Base-by-base conservation (phyloP, 2,888 invertebrate species). In the Notodonta ziczac region DNA sequence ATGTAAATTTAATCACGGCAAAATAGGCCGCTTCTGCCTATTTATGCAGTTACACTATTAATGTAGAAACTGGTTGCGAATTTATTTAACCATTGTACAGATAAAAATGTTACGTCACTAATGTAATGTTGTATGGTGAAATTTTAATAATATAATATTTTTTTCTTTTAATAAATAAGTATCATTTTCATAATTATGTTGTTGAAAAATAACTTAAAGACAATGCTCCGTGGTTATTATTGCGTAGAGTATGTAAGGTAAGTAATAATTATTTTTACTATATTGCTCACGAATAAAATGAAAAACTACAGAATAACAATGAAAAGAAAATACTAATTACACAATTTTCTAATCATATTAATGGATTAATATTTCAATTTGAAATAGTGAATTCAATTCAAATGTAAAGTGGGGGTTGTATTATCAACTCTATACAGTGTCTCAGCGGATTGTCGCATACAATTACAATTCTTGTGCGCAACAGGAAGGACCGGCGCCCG, bases 401-500 rank as follows among this genome's bases (percentile, higher is more conserved):
- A 14, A 50, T 50, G 14, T 14, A 16, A 16, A 14, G 10, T 4
- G 16, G 2, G 3, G 50, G n/a, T n/a, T n/a, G n/a, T 16, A 16
- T 0, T 50, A 9, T 6, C 67, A 60, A 16, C 67, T 67, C 65
- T 62, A 50, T 62, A 14, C 3, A 62, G 46, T 54, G 61, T 32
- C 54, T 48, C 12, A 2, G 24, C 50, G 58, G 61, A 40, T 24
- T 73, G 63, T 73, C 69, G 59, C 57, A 10, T 24, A 59, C 46
- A 51, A 42, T 69, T 54, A 39, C 39, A 72, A 66, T 50, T 63
- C 60, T 54, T 12, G 6, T 60, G 32, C n/a, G 44, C 66, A 66
- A 63, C 63, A 68, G 72, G 73, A 72, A 68, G 61, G 58, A 54
- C 65, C 69, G 70, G 70, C 69, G 73, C 72, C 54, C 46, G 71